Evolutionary conservation across 2,113 vertebrate genomes (phyloP), one percentile per base, ranked within the genome.

Genomic region (Cebidichthys violaceus): DNA sequence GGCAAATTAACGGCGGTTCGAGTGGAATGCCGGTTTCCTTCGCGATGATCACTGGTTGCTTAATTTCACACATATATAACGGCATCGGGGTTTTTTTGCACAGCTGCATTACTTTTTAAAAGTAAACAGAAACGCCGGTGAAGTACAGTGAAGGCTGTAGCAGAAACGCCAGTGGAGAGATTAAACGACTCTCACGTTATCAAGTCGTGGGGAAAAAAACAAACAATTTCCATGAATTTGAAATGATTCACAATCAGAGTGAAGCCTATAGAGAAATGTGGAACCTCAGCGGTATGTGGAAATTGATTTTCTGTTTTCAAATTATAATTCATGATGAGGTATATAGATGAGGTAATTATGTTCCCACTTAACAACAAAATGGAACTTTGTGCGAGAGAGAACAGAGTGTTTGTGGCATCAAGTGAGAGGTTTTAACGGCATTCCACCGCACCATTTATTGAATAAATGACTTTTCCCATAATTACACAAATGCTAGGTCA

Each of bases 271-370:
- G 65, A 60, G 50, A 76, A 22, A 70, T 85, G 33, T 73, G 61
- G 33, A 37, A 37, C n/a, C 22, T 13, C 3, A 11, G 17, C 68
- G 65, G 37, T 20, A 15, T 14, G 14, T 45, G 39, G 47, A 78
- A 73, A 79, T 75, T 75, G 33, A 79, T 83, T 75, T 71, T 45
- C 37, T 33, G 33, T 79, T 71, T 86, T 11, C 54, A 72, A 66
- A 83, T 67, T 67, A 80, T 47, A 76, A 79, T 76, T 62, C 29
- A 72, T 67, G 70, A 65, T 65, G 54, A 55, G 54, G 54, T 55
- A 24, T 78, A 66, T 39, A 78, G 70, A 79, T 60, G 62, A 75
- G 45, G 62, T 70, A 78, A 82, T 82, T 82, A 78, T 74, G 69
- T 55, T 77, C 57, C 59, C 73, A 54, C 62, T 66, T 72, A 72